A percentile compares a stretch with the other conserved stretches of the same genome.
Evolutionary conservation across 2,113 vertebrate species (phyloP).

Genomic region (Aepyceros melampus): DNA sequence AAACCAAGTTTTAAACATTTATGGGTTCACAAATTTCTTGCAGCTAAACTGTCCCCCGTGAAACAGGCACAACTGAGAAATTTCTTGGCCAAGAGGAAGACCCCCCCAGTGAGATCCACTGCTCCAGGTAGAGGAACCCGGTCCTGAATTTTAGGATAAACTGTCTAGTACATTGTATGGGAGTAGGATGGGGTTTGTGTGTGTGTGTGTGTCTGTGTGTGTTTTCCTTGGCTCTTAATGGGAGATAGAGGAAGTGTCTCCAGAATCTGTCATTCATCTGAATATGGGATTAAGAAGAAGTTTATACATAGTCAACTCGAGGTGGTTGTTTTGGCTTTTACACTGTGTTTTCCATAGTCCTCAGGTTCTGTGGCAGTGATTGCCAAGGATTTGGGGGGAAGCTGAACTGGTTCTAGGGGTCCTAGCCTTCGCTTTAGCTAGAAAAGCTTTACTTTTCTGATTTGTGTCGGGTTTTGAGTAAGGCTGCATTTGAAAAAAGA

Average conservation of each 20-base stretch:
- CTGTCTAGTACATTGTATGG: neutral
- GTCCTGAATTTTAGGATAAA: neutral
- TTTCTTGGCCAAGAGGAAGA: constrained; percentile 95
- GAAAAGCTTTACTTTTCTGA: neutral
- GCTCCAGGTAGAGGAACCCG: constrained; percentile 90
- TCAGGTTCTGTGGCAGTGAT: fast-evolving
- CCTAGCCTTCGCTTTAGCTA: neutral
- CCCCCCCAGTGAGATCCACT: constrained; percentile 92
- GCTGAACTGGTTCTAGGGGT: neutral
- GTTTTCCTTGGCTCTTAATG: neutral
- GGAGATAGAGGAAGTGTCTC: neutral
- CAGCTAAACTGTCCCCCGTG: constrained; percentile 89
- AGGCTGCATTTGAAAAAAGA: neutral
- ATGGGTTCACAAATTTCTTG: constrained; percentile 45
- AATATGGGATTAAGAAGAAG: neutral
- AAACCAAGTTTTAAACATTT: constrained; percentile 8
- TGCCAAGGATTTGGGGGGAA: fast-evolving
- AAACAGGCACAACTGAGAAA: constrained; percentile 94
- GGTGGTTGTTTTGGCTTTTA: neutral
- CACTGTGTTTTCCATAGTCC: neutral
- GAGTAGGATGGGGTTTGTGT: neutral
- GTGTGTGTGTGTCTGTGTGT: neutral
- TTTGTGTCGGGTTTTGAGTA: neutral
- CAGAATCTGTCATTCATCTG: too few relatives aligned
- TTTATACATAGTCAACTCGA: fast-evolving